These are phyloP conservation scores for Turritopsis dohrnii DNA, from an alignment of 30 jellyfish, hydroid and myxozoan species.

Conservation along the genomic window DNA sequence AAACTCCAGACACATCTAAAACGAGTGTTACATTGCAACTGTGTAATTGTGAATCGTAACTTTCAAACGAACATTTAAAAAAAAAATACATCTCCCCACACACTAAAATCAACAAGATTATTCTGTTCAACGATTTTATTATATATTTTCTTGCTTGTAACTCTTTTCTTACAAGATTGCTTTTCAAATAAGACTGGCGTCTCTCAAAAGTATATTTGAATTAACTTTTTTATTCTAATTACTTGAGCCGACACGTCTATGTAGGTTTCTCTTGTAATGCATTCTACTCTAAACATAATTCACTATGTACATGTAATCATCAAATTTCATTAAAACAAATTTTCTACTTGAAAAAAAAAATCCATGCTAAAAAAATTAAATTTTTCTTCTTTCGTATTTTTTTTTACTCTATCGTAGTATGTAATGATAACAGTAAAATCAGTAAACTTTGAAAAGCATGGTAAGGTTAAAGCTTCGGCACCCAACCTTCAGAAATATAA, in stretches of 20 bases:
- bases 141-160: background rate
- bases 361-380: background rate
- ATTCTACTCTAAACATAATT: background rate
- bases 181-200: slow-evolving; percentile 30
- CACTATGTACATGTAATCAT: background rate
- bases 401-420: background rate
- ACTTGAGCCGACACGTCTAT: slow-evolving; percentile 21
- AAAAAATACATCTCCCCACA: background rate
- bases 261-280: background rate
- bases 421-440: background rate
- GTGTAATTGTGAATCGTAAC: no score
- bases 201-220: slow-evolving; percentile 15
- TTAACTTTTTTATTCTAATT: slow-evolving; percentile 18
- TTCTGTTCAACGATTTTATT: background rate
- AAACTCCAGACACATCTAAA: background rate
- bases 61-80: no score
- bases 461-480: slow-evolving; percentile 14
- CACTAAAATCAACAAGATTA: background rate
- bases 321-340: background rate
- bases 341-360: background rate
- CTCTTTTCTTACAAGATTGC: slow-evolving; percentile 11
- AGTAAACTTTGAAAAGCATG: slow-evolving; percentile 7
- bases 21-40: no score
- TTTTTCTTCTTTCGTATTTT: background rate
- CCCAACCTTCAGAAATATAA: slow-evolving; percentile 27